Percentiles rank a stretch among this genome's conserved stretches.
Evolutionary conservation across 2,797 vertebrate species (phyloP).

Genomic region (Eulemur mongoz): DNA sequence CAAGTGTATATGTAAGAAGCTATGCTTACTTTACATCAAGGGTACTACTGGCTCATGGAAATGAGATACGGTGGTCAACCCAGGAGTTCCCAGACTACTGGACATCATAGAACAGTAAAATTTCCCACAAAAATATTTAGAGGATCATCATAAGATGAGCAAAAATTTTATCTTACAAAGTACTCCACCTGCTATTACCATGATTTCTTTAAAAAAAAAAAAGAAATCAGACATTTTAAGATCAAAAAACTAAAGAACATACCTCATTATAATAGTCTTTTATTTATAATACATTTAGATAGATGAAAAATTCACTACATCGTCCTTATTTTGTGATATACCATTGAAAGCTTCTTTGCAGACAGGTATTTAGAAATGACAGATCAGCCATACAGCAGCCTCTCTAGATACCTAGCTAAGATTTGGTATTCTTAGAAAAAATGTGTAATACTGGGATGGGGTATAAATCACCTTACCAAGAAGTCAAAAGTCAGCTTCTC

Average conservation of each 20-base stretch:
- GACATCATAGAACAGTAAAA: neutral
- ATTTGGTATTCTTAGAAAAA: conserved; percentile 24
- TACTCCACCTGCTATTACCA: neutral
- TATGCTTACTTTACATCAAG: neutral
- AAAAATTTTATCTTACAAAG: conserved; percentile 1
- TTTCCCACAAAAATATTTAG: neutral
- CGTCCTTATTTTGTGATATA: neutral
- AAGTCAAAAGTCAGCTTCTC: conserved; percentile 3
- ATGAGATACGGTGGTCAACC: neutral
- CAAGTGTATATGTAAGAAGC: neutral
- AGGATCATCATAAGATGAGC: neutral
- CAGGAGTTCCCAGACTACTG: neutral
- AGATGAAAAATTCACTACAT: neutral
- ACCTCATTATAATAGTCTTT: neutral
- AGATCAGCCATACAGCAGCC: neutral
- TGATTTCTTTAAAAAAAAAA: neutral
- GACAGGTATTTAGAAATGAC: conserved; percentile 28
- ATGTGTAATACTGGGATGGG: neutral
- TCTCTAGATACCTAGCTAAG: neutral
- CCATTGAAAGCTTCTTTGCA: neutral
- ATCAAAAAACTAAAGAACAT: neutral
- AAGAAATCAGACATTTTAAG: neutral
- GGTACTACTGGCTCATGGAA: neutral
- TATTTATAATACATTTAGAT: conserved; percentile 37
- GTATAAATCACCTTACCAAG: conserved; percentile 12